Percentiles rank a stretch among this genome's conserved stretches.
Evolutionary conservation across 1,140 invertebrate genomes (phyloP).

Genomic region (Trachymyrmex cornetzi): DNA sequence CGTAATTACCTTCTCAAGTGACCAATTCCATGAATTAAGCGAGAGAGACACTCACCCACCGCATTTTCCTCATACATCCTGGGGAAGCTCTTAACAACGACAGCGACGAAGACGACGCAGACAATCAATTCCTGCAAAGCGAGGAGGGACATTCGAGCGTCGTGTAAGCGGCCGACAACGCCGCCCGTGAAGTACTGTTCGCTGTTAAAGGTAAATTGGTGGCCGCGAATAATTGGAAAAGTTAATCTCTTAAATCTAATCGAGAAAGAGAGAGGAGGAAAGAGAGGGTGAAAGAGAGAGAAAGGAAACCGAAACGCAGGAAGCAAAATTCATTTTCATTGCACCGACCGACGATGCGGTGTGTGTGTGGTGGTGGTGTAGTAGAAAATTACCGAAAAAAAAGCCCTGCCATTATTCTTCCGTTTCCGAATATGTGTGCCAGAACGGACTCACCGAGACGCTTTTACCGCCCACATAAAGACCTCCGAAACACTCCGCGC

Average conservation of each 20-base stretch:
- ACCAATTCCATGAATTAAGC: conserved; percentile 36
- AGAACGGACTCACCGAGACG: conserved; percentile 41
- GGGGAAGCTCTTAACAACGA: conserved; percentile 29
- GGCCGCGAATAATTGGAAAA: conserved; percentile 54
- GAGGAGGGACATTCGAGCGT: conserved; percentile 21
- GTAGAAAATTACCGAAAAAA: conserved; percentile 58
- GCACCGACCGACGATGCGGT: background rate
- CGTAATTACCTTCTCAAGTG: conserved; percentile 18
- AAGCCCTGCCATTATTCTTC: conserved; percentile 55
- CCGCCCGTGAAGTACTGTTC: conserved; percentile 30
- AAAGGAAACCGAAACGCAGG: background rate
- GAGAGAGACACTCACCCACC: conserved; percentile 39
- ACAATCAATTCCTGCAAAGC: conserved; percentile 62
- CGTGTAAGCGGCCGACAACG: conserved; percentile 29
- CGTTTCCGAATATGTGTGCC: conserved; percentile 23
- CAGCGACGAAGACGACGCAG: conserved; percentile 37
- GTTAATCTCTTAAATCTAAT: conserved; percentile 63
- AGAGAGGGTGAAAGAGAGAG: background rate
- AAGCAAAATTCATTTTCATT: conserved; percentile 65
- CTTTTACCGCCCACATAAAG: conserved; percentile 68
- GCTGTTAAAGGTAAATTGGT: conserved; percentile 51
- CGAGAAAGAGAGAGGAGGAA: background rate
- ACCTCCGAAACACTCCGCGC: conserved; percentile 57
- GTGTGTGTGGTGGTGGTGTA: conserved; percentile 18
- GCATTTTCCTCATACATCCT: conserved; percentile 52